These are phyloP conservation scores for Coregonus ussuriensis DNA, from an alignment of 2,797 vertebrate genomes.

Conservation along the genomic window DNA sequence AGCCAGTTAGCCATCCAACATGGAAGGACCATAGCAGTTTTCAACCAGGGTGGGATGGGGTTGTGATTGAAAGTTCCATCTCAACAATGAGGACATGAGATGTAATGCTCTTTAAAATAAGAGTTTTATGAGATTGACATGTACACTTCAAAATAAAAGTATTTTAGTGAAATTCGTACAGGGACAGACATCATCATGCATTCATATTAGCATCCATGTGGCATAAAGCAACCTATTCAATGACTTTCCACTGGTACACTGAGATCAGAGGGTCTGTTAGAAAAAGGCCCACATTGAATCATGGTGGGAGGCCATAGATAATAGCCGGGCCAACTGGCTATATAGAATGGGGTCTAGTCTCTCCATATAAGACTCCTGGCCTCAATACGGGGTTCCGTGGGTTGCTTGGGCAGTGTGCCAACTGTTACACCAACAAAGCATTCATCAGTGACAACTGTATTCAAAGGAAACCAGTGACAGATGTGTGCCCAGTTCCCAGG, in stretches of 20 bases:
- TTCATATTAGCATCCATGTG: background rate
- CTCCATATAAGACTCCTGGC: background rate
- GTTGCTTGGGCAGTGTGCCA: background rate
- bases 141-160: constrained; percentile 8
- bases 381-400: background rate
- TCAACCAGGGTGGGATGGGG: background rate
- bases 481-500: background rate
- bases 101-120: constrained; percentile 8
- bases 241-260: background rate
- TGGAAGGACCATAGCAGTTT: background rate
- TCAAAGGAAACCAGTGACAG: background rate
- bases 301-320: background rate
- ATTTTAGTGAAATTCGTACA: background rate
- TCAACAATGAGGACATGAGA: background rate
- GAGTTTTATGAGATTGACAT: background rate
- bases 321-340: background rate
- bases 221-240: background rate
- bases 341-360: background rate
- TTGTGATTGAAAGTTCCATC: background rate
- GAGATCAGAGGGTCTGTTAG: background rate
- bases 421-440: background rate
- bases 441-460: background rate
- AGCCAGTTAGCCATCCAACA: background rate
- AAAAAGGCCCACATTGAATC: background rate
- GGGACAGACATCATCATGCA: constrained; percentile 10